phyloP scores from a whole-genome alignment of 2,888 invertebrate species.

The Dioctria rufipes region DNA sequence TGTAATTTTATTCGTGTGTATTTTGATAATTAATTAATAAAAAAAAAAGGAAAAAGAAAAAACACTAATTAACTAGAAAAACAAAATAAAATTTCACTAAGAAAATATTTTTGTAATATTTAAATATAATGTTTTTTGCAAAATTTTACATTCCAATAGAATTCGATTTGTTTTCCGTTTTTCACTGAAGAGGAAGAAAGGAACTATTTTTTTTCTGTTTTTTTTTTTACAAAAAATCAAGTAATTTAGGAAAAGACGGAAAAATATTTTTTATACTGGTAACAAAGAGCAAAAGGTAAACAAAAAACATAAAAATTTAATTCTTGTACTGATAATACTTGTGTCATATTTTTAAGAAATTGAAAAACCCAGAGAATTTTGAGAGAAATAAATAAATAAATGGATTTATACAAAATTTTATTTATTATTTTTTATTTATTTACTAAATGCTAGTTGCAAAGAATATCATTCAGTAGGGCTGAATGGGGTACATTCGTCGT shows the following conservation, averaged over 20 bases:
- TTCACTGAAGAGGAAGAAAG: background rate
- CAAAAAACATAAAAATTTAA: background rate
- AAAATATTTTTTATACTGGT: constrained; percentile 49
- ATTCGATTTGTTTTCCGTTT: background rate
- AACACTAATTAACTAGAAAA: too few relatives aligned
- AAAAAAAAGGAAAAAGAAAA: too few relatives aligned
- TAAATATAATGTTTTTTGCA: background rate
- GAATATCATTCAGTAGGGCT: too few relatives aligned
- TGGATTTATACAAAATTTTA: background rate
- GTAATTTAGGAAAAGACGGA: constrained; percentile 9
- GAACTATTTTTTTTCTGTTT: background rate
- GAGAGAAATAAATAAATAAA: background rate
- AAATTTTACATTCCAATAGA: background rate
- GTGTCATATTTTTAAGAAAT: constrained; percentile 39
- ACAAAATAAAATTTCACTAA: background rate
- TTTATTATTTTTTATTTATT: too few relatives aligned
- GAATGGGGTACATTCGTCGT: too few relatives aligned
- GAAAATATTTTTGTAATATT: background rate
- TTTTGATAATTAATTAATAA: too few relatives aligned
- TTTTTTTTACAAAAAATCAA: background rate
- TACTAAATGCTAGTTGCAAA: too few relatives aligned
- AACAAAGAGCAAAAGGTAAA: background rate
- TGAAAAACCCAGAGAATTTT: background rate
- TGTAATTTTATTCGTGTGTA: too few relatives aligned
- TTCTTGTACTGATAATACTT: constrained; percentile 20